Conservation (phyloP, 1,140 invertebrate genomes). For the Cydia strobilella region DNA sequence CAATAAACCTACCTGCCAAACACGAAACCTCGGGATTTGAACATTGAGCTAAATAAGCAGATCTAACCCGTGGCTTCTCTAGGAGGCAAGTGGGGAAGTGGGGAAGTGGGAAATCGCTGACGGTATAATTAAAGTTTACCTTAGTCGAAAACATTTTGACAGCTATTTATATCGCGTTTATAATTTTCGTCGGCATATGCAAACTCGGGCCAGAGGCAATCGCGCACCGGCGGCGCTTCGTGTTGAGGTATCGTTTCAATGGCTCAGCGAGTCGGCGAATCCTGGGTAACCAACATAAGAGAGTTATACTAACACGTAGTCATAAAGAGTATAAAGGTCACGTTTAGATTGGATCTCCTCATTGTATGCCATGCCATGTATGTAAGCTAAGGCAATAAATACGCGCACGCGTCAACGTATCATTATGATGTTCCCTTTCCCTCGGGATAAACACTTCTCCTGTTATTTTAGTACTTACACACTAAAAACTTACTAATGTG, state of each 20-base stretch:
- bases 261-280: not conserved
- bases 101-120: not conserved
- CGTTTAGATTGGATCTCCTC: not conserved
- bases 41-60: no score
- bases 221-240: not conserved
- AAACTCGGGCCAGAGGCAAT: not conserved
- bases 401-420: not conserved
- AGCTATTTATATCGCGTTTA: not conserved
- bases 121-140: no score
- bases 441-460: not conserved
- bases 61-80: no score
- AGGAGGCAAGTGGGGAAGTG: no score
- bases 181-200: not conserved
- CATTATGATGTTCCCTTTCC: not conserved
- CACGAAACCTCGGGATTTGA: no score
- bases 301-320: not conserved
- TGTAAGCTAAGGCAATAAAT: not conserved
- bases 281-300: not conserved
- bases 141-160: not conserved
- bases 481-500: conserved; percentile 1
- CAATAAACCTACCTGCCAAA: no score
- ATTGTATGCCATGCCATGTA: not conserved
- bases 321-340: not conserved
- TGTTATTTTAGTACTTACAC: not conserved
- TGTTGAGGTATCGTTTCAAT: not conserved